phyloP scores from a whole-genome alignment of 2,888 invertebrate genomes.

The Epirrhoe alternata region DNA sequence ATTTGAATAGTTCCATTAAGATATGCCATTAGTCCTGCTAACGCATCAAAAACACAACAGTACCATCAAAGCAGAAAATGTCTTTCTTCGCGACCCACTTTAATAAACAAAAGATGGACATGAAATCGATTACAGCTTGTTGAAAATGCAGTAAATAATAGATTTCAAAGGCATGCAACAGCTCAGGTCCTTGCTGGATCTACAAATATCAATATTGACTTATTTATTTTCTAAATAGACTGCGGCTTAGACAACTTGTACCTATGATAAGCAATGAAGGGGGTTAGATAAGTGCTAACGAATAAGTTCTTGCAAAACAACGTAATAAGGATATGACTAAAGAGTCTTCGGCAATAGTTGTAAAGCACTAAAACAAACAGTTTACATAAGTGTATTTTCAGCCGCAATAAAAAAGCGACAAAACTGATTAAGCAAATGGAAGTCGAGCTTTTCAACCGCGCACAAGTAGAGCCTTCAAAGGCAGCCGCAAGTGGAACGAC shows the following conservation, averaged over 20 bases:
- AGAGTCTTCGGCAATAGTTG: constrained; percentile 13
- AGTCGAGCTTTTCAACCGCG: constrained; percentile 56
- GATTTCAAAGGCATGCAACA: background rate
- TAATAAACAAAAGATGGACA: background rate
- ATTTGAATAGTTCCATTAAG: too few species aligned
- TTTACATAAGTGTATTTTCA: constrained; percentile 29
- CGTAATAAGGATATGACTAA: background rate
- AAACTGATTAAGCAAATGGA: constrained; percentile 63
- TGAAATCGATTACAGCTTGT: background rate
- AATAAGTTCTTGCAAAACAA: background rate
- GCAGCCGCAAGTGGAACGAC: constrained; percentile 61
- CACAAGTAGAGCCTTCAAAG: constrained; percentile 60
- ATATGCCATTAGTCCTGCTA: too few species aligned
- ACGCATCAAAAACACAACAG: background rate
- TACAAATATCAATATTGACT: background rate
- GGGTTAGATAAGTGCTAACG: background rate
- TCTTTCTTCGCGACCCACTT: background rate
- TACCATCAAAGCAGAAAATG: background rate
- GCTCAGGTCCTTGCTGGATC: background rate
- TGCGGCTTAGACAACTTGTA: too few species aligned
- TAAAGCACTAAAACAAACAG: constrained; percentile 29
- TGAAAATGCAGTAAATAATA: background rate
- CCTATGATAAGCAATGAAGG: background rate
- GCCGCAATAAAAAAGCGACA: constrained; percentile 44
- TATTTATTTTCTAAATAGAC: background rate